Evolutionary conservation across 1,140 invertebrate genomes (phyloP), one percentile per base, ranked within the genome.

Genomic region (Drosophila equinoxialis): DNA sequence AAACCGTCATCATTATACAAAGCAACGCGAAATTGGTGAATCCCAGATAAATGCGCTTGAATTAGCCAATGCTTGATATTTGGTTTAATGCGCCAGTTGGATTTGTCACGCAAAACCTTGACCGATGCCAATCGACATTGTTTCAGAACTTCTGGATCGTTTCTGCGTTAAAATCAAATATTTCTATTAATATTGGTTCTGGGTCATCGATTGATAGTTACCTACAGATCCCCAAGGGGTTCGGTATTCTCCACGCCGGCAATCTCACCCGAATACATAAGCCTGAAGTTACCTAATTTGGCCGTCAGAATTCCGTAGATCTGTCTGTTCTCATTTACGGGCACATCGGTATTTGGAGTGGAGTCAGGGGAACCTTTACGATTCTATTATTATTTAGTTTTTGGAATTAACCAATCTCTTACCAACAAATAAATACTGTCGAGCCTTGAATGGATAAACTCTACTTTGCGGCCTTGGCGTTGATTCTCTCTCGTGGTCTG

Each of bases 251-350:
- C 51, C 10, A 64, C 51, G 4, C 71, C 71, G 1, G 10, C 7
- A 2, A 68, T 59, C 33, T 73, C 65, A 8, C 26, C 54, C 20
- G 71, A 73, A 37, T 68, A 73, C 17, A 73, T 13, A 6, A 73
- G 17, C 1, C 26, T 45, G 7, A 73, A n/a, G 1, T 63, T 33
- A 11, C 60, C 65, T 48, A 73, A 57, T 30, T 41, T 37, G 33
- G 65, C 65, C n/a, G n/a, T 30, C 4, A 68, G 59, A 10, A n/a
- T 57, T n/a, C 58, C 71, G 68, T 68, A 73, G 10, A 73, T 8
- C 42, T 73, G 71, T 17, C 39, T 33, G 17, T 65, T 55, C 54
- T 63, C 26, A 63, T 73, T 37, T 2, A 73, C 4, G 0, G 59
- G 54, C 17, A 8, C 4, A 35, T 73, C 51, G 2, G 26, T 26